Conservation (phyloP, 2,113 vertebrate genomes). For the Apodemus speciosus region DNA sequence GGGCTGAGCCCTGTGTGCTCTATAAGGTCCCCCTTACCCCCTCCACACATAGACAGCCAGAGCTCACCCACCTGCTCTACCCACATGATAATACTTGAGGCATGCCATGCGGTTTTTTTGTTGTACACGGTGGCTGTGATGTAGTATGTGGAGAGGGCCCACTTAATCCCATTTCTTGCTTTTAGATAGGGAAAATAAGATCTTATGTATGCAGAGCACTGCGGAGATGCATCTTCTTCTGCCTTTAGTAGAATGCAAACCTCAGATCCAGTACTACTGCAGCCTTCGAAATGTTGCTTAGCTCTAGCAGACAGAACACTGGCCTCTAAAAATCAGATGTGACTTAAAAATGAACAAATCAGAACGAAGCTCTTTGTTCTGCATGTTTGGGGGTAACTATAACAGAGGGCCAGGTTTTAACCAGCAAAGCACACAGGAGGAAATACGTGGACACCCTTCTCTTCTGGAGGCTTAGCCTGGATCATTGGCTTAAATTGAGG, state of each 20-base stretch:
- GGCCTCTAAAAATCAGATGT: conserved; percentile 23
- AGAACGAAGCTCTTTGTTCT: background rate
- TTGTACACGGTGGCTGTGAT: background rate
- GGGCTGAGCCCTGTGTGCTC: background rate
- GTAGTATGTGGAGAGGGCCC: background rate
- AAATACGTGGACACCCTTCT: background rate
- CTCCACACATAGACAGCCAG: background rate
- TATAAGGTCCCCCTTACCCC: background rate
- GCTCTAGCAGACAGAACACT: background rate
- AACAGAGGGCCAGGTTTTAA: background rate
- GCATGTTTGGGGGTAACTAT: background rate
- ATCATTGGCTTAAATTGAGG: background rate
- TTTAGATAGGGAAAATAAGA: background rate
- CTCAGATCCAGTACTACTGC: background rate
- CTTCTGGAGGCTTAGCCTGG: background rate
- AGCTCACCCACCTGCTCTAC: background rate
- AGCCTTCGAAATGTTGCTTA: background rate
- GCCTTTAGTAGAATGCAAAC: background rate
- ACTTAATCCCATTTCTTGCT: background rate
- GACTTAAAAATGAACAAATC: conserved; percentile 14
- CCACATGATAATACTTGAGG: background rate
- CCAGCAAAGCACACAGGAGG: background rate
- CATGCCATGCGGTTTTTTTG: background rate
- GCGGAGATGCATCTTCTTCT: background rate
- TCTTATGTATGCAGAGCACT: background rate